phyloP scores from a whole-genome alignment of 2,113 vertebrate genomes.

The Rhagologus leucostigma region DNA sequence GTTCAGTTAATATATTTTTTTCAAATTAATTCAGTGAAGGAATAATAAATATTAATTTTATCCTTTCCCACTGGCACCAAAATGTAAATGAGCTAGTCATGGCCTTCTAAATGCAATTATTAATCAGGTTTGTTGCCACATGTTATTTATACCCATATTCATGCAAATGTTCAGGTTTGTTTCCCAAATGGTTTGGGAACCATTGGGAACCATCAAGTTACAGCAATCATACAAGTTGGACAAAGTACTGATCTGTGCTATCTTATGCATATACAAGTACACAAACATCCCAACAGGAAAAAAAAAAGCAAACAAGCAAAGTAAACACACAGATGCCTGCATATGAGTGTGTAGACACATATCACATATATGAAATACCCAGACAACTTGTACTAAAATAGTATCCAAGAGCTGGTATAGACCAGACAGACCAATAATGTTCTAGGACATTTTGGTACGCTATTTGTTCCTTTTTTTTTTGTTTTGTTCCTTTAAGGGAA shows the following conservation, averaged over 20 bases:
- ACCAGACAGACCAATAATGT: background rate
- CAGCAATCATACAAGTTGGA: background rate
- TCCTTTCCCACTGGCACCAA: conserved; percentile 15
- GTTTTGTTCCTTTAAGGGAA: background rate
- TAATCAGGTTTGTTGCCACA: conserved; percentile 58
- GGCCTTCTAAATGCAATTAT: conserved; percentile 46
- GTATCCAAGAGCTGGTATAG: background rate
- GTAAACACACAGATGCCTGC: background rate
- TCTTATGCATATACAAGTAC: background rate
- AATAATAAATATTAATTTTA: conserved; percentile 61
- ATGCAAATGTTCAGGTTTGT: conserved; percentile 42
- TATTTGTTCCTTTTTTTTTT: background rate
- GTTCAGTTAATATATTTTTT: background rate
- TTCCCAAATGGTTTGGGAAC: conserved; percentile 24
- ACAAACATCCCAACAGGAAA: background rate
- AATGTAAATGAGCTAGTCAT: conserved; percentile 58
- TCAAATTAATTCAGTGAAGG: conserved; percentile 6
- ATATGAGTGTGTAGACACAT: background rate
- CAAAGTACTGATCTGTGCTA: background rate
- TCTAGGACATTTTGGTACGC: background rate
- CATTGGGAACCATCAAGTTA: conserved; percentile 34
- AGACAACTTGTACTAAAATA: background rate
- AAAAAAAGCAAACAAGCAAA: background rate
- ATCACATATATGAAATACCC: background rate
- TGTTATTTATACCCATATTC: conserved; percentile 17